Base-by-base conservation (phyloP, 2,888 invertebrate genomes). In the Pherbina coryleti region DNA sequence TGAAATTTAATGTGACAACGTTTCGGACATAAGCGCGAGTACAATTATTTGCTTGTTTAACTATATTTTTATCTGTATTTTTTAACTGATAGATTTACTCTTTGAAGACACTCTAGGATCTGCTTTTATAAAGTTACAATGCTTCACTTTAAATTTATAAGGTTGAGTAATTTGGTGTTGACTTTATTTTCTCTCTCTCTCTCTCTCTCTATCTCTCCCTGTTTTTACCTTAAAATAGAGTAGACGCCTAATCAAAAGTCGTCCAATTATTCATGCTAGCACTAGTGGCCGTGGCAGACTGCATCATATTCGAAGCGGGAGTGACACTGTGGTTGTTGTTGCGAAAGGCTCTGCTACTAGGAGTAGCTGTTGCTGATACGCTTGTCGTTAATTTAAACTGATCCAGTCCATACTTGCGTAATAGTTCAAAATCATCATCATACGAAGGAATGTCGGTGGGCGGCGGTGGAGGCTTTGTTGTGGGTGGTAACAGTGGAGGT, bases 371-470 rank as follows among this genome's bases (percentile, higher is more conserved):
- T 8, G 79, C 81, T 9, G 80, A 79, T 70, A 79, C 74, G 37
- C 80, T 79, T n/a, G 83, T 84, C 28, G 85, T 86, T 64, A 90
- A 79, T 0, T 87, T 85, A 80, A 90, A 90, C 82, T 89, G 90
- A 85, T 90, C 90, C 17, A 90, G 81, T 62, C 90, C 90, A 80
- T 90, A 90, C 82, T 90, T 90, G 25, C 89, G 87, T 53, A 90
- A 79, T 44, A 90, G 82, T 81, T 90, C 90, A 71, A 87, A 88
- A 77, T 90, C 90, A 78, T 89, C 89, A 72, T 90, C 89, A n/a
- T 85, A 84, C 67, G 79, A 82, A 19, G 82, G 78, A 75, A 83
- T 82, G 57, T 84, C 86, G 25, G 82, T 82, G 22, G 84, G 83
- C 64, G 83, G 76, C n/a, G 84, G 84, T 19, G 82, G 82, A 14